phyloP scores from a whole-genome alignment of 1,140 invertebrate species.

The Scaptodrosophila lebanonensis region DNA sequence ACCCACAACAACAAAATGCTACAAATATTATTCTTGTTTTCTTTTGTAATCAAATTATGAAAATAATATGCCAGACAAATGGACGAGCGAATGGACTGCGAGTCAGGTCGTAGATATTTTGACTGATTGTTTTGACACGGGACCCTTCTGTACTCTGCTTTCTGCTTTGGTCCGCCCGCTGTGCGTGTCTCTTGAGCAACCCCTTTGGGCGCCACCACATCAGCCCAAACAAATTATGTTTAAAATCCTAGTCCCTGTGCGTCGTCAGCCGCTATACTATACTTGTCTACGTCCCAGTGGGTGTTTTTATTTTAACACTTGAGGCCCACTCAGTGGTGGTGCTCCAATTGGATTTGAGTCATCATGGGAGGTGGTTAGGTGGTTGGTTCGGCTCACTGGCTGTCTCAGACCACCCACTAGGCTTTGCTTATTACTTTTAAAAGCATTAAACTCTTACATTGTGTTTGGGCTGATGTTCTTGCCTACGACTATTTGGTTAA shows the following conservation, averaged over 20 bases:
- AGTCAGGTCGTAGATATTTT: conserved; percentile 68
- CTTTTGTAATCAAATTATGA: conserved; percentile 71
- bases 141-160: conserved; percentile 1
- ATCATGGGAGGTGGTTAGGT: conserved; percentile 11
- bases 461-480: conserved; percentile 1
- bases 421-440: conserved; percentile 65
- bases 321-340: conserved; percentile 18
- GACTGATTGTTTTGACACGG: conserved; percentile 67
- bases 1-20: conserved; percentile 30
- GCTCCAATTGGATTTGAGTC: conserved; percentile 65
- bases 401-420: conserved; percentile 53
- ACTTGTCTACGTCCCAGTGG: conserved; percentile 52
- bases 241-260: conserved; percentile 46
- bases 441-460: conserved; percentile 41
- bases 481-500: neutral
- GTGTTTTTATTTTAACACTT: conserved; percentile 56
- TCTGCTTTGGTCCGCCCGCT: conserved; percentile 27
- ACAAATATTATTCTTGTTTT: conserved; percentile 36
- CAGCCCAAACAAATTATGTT: conserved; percentile 68
- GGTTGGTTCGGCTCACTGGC: conserved; percentile 8
- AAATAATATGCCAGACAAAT: conserved; percentile 71
- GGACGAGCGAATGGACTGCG: no score
- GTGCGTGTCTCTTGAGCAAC: conserved; percentile 61
- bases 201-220: conserved; percentile 39
- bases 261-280: conserved; percentile 11